These are phyloP conservation scores for Turdus rufiventris DNA, from an alignment of 2,113 vertebrate species.

Conservation along the genomic window DNA sequence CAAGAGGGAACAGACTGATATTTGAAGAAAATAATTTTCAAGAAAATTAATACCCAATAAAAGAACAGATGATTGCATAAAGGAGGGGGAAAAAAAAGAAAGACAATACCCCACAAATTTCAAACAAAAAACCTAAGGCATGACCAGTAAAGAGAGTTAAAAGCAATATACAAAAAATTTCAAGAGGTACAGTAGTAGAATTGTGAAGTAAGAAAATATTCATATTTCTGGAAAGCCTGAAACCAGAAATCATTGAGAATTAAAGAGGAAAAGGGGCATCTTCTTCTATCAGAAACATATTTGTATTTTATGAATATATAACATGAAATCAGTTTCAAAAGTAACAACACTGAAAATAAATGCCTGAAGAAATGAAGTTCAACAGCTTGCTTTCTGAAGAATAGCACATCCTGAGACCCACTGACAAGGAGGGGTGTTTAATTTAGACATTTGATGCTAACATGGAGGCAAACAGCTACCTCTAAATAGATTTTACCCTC, in stretches of 20 bases:
- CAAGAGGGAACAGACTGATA: not conserved
- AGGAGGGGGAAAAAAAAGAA: too few relatives aligned
- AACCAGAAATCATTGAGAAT: not conserved
- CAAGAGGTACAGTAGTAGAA: not conserved
- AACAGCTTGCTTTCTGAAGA: not conserved
- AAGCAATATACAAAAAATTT: not conserved
- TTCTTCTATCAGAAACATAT: not conserved
- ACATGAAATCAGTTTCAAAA: not conserved
- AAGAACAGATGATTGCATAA: not conserved
- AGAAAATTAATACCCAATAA: not conserved
- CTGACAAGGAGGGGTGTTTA: not conserved
- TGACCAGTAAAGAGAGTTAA: not conserved
- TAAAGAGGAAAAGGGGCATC: not conserved
- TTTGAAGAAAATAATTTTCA: not conserved
- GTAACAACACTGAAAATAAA: not conserved
- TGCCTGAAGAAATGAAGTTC: not conserved
- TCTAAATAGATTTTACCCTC: not conserved
- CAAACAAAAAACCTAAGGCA: not conserved
- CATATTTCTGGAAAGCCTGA: not conserved
- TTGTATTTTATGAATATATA: not conserved
- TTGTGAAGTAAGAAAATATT: not conserved
- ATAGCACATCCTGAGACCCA: not conserved
- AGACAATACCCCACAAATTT: not conserved
- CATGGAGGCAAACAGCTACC: not conserved
- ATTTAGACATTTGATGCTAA: not conserved